A percentile compares a stretch with the other conserved stretches of the same genome.
Conservation (phyloP, 2,888 invertebrate genomes). For the Xestia ashworthii region DNA sequence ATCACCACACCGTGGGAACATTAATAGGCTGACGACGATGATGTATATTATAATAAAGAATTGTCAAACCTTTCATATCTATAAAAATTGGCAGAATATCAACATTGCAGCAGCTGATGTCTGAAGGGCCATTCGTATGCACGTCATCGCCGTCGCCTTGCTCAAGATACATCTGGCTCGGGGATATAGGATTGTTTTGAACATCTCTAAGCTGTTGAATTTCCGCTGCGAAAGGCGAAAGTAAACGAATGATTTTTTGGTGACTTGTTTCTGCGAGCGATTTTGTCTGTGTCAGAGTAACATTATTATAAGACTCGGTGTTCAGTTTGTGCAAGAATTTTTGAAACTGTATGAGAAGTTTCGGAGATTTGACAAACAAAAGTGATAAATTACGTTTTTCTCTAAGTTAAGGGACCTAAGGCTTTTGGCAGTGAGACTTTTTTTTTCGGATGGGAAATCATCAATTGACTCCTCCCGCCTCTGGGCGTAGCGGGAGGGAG, state of each 20-base stretch:
- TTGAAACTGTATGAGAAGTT: no score
- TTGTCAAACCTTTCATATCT: slow-evolving; percentile 40
- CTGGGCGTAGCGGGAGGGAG: no score
- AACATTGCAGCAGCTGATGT: slow-evolving; percentile 82
- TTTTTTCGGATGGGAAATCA: no score
- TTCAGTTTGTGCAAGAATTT: no score
- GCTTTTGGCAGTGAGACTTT: no score
- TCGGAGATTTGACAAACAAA: no score
- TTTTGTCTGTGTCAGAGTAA: background rate
- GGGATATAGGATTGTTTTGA: background rate
- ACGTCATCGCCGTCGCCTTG: slow-evolving; percentile 13
- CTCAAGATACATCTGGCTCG: background rate
- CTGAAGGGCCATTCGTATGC: slow-evolving; percentile 37
- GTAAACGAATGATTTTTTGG: background rate
- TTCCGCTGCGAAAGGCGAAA: slow-evolving; percentile 70
- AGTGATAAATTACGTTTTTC: no score
- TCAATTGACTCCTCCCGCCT: no score
- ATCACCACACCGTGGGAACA: no score
- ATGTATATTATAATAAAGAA: background rate
- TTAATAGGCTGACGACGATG: no score
- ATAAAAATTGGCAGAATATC: slow-evolving; percentile 77
- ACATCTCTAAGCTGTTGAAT: slow-evolving; percentile 72
- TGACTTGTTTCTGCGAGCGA: background rate
- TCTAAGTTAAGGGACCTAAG: no score
- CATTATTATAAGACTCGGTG: background rate